Evolutionary conservation across 2,888 invertebrate species (phyloP), one percentile per base, ranked within the genome.

Genomic region (Biston stratarius): DNA sequence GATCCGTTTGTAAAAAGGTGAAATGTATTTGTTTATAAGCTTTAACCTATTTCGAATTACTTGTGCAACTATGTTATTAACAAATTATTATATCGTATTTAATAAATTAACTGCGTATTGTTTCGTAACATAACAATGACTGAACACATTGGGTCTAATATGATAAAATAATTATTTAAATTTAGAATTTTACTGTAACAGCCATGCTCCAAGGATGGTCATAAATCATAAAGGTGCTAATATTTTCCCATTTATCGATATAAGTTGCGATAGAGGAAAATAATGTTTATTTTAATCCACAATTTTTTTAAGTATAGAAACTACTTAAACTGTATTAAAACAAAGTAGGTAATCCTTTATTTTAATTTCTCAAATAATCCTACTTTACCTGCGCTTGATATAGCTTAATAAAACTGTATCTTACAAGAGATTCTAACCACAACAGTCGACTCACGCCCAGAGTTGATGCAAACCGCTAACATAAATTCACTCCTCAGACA

Each of bases 401-500:
- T 63, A 56, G 60, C 63, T 52, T 51, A 68, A 68, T 64, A 63
- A 60, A 67, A 63, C 48, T 47, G 14, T 63, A 57, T 60, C 12
- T 55, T 40, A 69, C 60, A 65, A 72, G 45, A 60, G 59, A 60
- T 58, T 14, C 63, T 56, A 64, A 66, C 70, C 56, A 58, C 59
- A 67, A 58, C 57, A 61, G 61, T 45, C 57, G 69, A 74, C 74
- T 74, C 67, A 72, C 74, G 62, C 65, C 64, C 65, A 52, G n/a
- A 55, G 61, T 61, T 64, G 72, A 69, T 62, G 66, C 57, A 75
- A 75, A 72, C 72, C 74, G 77, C 74, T 76, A 73, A 74, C 74
- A 75, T 73, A 71, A 79, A 80, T 74, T 78, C 79, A 81, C 78
- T 72, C 69, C 71, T 60, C 33, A n/a, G 69, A 71, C 73, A 77